phyloP scores from a whole-genome alignment of 2,888 invertebrate genomes.

The Caenorhabditis panamensis region DNA sequence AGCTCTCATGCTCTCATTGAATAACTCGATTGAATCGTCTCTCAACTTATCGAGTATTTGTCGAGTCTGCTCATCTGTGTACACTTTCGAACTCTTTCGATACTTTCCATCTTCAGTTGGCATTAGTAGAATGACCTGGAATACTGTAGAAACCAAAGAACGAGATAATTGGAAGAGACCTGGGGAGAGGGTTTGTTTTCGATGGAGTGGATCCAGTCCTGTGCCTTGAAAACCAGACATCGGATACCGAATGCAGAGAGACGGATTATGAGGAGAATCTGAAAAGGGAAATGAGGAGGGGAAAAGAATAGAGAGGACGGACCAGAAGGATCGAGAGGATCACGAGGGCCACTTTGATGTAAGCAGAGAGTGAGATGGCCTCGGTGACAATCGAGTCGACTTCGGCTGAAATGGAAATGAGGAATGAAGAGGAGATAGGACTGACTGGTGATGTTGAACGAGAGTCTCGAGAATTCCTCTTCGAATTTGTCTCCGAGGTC shows the following conservation, averaged over 20 bases:
- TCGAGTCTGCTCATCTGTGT: constrained; percentile 64
- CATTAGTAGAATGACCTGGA: constrained; percentile 71
- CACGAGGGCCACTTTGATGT: constrained; percentile 70
- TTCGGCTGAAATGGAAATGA: constrained; percentile 66
- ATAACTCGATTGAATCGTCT: constrained; percentile 65
- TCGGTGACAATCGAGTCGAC: constrained; percentile 70
- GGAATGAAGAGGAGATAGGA: neutral
- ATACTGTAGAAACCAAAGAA: neutral
- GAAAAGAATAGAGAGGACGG: neutral
- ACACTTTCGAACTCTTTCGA: constrained; percentile 60
- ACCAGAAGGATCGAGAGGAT: constrained; percentile 66
- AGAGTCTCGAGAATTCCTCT: constrained; percentile 67
- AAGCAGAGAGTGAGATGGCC: constrained; percentile 67
- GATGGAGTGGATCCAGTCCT: constrained; percentile 65
- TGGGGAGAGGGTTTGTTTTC: constrained; percentile 65
- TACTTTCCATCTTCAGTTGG: constrained; percentile 70
- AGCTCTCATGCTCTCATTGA: constrained; percentile 51
- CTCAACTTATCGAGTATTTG: constrained; percentile 64
- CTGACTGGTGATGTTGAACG: constrained; percentile 70
- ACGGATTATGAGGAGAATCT: constrained; percentile 65
- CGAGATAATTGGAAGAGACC: constrained; percentile 23
- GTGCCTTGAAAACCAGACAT: constrained; percentile 65
- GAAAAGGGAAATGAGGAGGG: neutral
- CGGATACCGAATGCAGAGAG: constrained; percentile 67
- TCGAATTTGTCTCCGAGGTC: constrained; percentile 74